Base-by-base conservation (phyloP, 64 coral and sea anemone species). In the Porites lutea region DNA sequence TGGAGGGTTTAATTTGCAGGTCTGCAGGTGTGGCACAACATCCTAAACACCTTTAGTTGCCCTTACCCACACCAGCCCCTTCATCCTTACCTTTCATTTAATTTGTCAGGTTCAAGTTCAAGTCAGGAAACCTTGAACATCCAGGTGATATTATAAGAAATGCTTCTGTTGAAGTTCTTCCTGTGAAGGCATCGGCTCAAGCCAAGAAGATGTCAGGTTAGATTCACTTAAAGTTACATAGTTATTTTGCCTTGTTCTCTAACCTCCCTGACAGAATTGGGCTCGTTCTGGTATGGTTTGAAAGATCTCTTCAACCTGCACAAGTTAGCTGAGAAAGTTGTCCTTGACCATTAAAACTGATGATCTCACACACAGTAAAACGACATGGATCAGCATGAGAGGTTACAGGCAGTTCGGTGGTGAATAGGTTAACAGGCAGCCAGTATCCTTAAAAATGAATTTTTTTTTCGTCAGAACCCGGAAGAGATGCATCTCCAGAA, bases 81-180 rank as follows among this genome's bases (percentile, higher is more conserved):
- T 48, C 16, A 75, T 75, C n/a, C 58, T 47, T 45, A 79, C 13
- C 2, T 89, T 65, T 20, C 61, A 15, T 19, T 51, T 79, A 23
- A 58, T 71, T 9, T 82, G 12, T 19, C 75, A 99, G 97, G 44
- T 99, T 96, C 90, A 86, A 78, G 51, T 96, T 99, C 78, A 99
- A 99, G 64, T 93, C 97, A 59, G 97, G 97, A 49, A 99, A 99
- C 71, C 53, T 93, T 78, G 97, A 99, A 72, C 97, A 99, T 89
- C 97, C 97, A 46, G 97, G 97, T 4, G 97, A 99, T 79, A 80
- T 96, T 59, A 89, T 99, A 60, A 77, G 83, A 16, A 99, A 99
- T 92, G 97, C 97, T 74, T 88, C 94, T 21, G 91, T 99, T 59
- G 97, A 99, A 89, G 88, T 96, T 59, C 63, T 99, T 52, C 93